Base-by-base conservation (phyloP, 2,888 invertebrate genomes). In the Dichetophora obliterata region DNA sequence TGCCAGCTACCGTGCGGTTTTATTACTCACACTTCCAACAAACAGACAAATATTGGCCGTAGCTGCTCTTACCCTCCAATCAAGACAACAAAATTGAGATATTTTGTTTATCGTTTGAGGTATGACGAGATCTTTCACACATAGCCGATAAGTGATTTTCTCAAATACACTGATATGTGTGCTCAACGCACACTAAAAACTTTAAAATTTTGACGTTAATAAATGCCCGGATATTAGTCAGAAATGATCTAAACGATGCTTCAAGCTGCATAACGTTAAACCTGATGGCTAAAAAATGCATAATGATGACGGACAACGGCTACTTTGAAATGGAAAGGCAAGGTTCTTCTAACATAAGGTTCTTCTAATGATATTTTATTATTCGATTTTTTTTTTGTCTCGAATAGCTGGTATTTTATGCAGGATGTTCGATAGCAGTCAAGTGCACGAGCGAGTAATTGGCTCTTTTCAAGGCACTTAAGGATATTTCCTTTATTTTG, bases 171-270 rank as follows among this genome's bases (percentile, higher is more conserved):
- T 66, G 22, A 50, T 37, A 63, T 43, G 57, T 77, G 69, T 75
- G 54, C 59, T 59, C 77, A 48, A 65, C n/a, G n/a, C n/a, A n/a
- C n/a, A n/a, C n/a, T n/a, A n/a, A n/a, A n/a, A n/a, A n/a, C n/a
- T n/a, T 77, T 16, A 61, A 54, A 72, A 85, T 86, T 85, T 87
- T 86, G 85, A 86, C 84, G 85, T 86, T 84, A 84, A 86, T 86
- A 86, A 86, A 87, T 86, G 84, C 84, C 80, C 83, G 82, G 82
- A 81, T 79, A 83, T 84, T 83, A 85, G 52, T 75, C 74, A 57
- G 65, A 50, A 24, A 9, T 59, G 2, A 24, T 14, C 31, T 50
- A 16, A 50, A 27, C 4, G 19, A 48, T 68, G 43, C 11, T 22
- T 16, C 24, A 50, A 48, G 2, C 24, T 24, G 50, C 48, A 50